Base-by-base conservation (phyloP, 2,888 invertebrate genomes). In the Amblyjoppa proteus region DNA sequence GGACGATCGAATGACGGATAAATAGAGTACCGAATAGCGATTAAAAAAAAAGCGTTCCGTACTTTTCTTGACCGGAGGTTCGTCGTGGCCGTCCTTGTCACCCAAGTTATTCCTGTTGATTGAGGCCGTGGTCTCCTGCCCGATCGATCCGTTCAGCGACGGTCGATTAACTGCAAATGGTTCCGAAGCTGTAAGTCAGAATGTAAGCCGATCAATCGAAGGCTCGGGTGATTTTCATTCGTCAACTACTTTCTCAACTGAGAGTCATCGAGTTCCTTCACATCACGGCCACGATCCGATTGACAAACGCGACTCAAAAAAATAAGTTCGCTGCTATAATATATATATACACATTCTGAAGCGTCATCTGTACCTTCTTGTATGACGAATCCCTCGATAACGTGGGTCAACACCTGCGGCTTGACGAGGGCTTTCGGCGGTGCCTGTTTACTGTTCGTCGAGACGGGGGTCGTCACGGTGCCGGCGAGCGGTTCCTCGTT, bases 311-410 rank as follows among this genome's bases (percentile, higher is more conserved):
- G 53, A 77, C 68, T 77, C 53, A 28, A 41, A 1, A 51, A 51
- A 31, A 75, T 34, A 31, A 61, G 11, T 31, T 64, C 34, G 31
- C 61, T 16, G 31, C 31, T 34, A 34, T 6, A 6, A 34, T 34
- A n/a, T 34, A 16, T 64, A 0, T 64, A 16, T 64, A 0, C 34
- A 34, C 64, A 31, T 16, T 31, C 2, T 13, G 38, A 28, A 28
- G n/a, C 20, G 41, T 7, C n/a, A 68, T 73, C 6, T 3, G 38
- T 94, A 93, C 96, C 98, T 95, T 99, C 99, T 93, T 99, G 98
- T 89, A 99, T 99, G 7, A 99, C 98, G 94, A 98, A 99, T 75
- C 99, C 99, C 93, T 99, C 99, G 87, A 99, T 99, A 34, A 99
- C 98, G 93, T 99, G 99, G 0, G 99, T 99, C 75, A 99, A 95